Percentiles rank a stretch among this genome's conserved stretches.
phyloP scores from a whole-genome alignment of 2,113 vertebrate genomes.

The Semnopithecus entellus region DNA sequence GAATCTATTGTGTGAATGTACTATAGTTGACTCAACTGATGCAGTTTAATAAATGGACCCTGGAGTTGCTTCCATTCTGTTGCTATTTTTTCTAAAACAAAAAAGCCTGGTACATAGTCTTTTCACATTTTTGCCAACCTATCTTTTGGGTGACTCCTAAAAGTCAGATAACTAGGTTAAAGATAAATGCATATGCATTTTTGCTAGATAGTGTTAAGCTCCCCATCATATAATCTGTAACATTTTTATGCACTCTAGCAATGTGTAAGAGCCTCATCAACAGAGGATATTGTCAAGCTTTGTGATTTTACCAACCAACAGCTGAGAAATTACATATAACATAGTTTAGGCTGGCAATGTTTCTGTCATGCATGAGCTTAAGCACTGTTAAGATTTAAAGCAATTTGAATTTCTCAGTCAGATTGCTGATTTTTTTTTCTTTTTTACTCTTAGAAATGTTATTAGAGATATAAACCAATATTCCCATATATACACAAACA shows the following conservation, averaged over 20 bases:
- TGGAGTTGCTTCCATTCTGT: neutral
- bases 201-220: neutral
- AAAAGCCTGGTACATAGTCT: neutral
- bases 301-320: neutral
- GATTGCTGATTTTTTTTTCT: neutral
- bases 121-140: neutral
- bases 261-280: neutral
- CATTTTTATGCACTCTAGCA: neutral
- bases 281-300: neutral
- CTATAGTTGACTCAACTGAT: neutral
- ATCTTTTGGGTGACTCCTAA: neutral
- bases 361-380: neutral
- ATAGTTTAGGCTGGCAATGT: neutral
- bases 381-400: neutral
- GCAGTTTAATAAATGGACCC: neutral
- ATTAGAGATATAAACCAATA: neutral
- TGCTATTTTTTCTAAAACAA: neutral
- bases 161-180: neutral
- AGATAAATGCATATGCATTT: neutral
- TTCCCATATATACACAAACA: neutral
- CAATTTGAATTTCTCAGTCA: neutral
- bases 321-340: neutral
- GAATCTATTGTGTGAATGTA: neutral
- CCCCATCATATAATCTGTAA: neutral
- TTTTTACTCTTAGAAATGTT: neutral